Evolutionary conservation across 2,113 vertebrate genomes (phyloP).

Genomic region (Orycteropus afer): DNA sequence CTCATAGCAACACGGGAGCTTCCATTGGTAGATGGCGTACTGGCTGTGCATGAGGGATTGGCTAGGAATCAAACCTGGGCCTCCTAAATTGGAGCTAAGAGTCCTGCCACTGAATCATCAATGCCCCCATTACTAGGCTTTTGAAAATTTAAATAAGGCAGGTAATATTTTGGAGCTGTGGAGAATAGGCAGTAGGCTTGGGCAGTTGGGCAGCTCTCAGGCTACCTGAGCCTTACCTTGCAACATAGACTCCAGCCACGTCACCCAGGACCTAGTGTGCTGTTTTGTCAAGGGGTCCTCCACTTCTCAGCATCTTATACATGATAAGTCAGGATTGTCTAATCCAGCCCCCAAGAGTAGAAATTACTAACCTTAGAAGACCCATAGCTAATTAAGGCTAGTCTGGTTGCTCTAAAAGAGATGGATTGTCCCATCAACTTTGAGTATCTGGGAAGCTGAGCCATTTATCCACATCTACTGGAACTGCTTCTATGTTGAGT

Average conservation of each 20-base stretch:
- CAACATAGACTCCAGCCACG: fast-evolving
- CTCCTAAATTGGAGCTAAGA: background rate
- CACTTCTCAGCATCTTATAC: background rate
- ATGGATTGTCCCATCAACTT: fast-evolving
- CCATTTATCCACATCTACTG: background rate
- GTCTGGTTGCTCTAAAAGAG: background rate
- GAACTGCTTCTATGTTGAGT: background rate
- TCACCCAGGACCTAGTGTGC: background rate
- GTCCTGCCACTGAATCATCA: background rate
- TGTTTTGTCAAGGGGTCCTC: background rate
- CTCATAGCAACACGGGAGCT: background rate
- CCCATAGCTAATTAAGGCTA: background rate
- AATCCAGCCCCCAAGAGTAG: background rate
- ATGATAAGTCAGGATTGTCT: background rate
- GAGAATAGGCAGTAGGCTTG: background rate
- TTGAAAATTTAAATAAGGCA: background rate
- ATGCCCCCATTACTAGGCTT: background rate
- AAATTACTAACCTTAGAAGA: background rate
- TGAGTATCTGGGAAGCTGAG: background rate
- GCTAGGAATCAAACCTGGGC: background rate
- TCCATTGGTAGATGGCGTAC: background rate
- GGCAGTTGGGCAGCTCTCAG: background rate
- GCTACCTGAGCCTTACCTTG: background rate
- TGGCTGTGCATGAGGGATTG: background rate
- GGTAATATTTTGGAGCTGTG: too few relatives aligned